Conservation (phyloP, 1,140 invertebrate genomes). For the Papilio glaucus region DNA sequence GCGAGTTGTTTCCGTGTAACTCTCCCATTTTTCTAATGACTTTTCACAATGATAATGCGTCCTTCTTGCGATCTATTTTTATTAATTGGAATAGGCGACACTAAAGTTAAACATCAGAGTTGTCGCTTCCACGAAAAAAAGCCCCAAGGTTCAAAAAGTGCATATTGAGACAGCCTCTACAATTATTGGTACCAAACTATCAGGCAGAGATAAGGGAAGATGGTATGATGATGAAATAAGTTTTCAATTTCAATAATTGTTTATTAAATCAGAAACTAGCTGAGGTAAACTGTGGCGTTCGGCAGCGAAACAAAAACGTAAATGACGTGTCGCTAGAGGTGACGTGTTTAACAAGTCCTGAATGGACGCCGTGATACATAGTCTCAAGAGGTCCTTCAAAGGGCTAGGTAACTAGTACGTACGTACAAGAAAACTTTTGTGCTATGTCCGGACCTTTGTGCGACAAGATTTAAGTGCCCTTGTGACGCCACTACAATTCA, state of each 20-base stretch:
- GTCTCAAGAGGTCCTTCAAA: slow-evolving; percentile 25
- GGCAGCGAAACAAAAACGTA: background rate
- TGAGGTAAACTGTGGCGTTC: background rate
- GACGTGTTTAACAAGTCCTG: slow-evolving; percentile 8
- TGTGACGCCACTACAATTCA: background rate
- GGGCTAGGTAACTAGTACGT: background rate
- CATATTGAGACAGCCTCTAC: too few species aligned
- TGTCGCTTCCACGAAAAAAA: too few species aligned
- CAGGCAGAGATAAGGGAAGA: too few species aligned
- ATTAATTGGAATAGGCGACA: too few species aligned
- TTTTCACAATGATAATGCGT: too few species aligned
- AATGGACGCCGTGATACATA: slow-evolving; percentile 1
- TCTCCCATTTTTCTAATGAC: too few species aligned
- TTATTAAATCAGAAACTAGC: background rate
- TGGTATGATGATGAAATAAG: too few species aligned
- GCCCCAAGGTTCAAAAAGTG: too few species aligned
- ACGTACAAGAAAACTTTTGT: background rate
- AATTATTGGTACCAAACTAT: too few species aligned
- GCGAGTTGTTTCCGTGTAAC: too few species aligned
- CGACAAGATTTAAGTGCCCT: slow-evolving; percentile 6
- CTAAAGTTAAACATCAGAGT: too few species aligned
- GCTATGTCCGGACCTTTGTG: slow-evolving; percentile 9
- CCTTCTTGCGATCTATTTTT: too few species aligned
- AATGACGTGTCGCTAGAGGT: background rate
- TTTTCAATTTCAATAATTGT: background rate